Evolutionary conservation across 2,113 vertebrate genomes (phyloP), one percentile per base, ranked within the genome.

Genomic region (Gopherus flavomarginatus): DNA sequence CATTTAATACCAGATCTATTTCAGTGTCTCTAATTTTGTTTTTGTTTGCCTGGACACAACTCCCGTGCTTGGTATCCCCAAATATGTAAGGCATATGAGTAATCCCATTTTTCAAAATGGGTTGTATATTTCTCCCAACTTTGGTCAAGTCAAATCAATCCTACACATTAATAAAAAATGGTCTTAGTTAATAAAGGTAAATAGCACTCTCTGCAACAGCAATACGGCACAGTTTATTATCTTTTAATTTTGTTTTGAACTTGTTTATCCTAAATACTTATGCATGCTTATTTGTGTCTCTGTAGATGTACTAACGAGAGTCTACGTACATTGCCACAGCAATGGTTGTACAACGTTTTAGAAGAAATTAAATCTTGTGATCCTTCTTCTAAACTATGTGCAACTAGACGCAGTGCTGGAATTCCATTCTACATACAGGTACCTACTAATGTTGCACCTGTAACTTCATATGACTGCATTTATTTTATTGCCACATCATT

Each of bases 391-490:
- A 99, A 99, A 26, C 98, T 99, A 14, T 99, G 99, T 93, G 99
- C 99, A 86, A 99, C 99, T 1, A 98, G 99, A 42, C 99, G 99
- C 88, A 99, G 99, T 83, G 99, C 99, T 12, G 99, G 99, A 42
- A 99, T 99, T 95, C 99, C 99, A 4, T 99, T 99, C 98, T 99
- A 99, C 92, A 98, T 99, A 92, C 99, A 99, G 99, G 99, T 99
- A 97, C n/a, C 59, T 50, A 8, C 12, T 38, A 5, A 11, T 13
- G 6, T 72, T 82, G 5, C 81, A 11, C 26, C 12, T 86, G 26
- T 65, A 3, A 38, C 53, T 38, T n/a, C 50, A 92, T 5, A 3
- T 54, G 85, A 24, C 19, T 49, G 44, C 10, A 56, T 88, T 65
- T 77, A 56, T 65, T 79, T n/a, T 69, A n/a, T 72, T 72, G 35